Conservation (phyloP, 2,888 invertebrate species). For the Exephanes ischioxanthus region DNA sequence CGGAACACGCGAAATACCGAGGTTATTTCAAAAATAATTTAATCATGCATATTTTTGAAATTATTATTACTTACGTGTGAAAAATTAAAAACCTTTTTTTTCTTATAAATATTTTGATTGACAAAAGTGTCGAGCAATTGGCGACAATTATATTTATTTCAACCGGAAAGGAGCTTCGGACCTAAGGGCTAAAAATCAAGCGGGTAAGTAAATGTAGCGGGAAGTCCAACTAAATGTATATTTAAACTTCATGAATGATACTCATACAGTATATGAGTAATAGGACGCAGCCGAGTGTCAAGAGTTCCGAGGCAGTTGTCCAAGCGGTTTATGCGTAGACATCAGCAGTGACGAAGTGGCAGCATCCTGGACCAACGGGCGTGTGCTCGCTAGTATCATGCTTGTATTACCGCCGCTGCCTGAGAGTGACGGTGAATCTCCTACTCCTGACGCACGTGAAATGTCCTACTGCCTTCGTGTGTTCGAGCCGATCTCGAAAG, state of each 20-base stretch:
- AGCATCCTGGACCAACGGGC: constrained; percentile 57
- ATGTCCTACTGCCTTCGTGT: constrained; percentile 74
- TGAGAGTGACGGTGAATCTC: constrained; percentile 75
- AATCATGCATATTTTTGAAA: not conserved
- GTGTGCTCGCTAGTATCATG: constrained; percentile 29
- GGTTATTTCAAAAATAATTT: too few relatives aligned
- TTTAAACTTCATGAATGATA: not conserved
- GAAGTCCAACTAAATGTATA: not conserved
- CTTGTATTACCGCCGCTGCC: constrained; percentile 67
- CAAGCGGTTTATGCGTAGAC: constrained; percentile 20
- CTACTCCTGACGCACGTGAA: constrained; percentile 69
- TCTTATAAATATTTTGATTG: not conserved
- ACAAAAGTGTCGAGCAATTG: not conserved
- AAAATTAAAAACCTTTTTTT: not conserved
- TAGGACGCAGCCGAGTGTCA: constrained; percentile 7
- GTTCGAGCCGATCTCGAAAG: constrained; percentile 44
- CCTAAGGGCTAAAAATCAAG: not conserved
- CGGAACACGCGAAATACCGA: too few relatives aligned
- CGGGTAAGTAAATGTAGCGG: not conserved
- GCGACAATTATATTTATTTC: not conserved
- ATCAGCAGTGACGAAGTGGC: constrained; percentile 42
- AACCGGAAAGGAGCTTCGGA: not conserved
- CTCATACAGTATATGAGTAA: not conserved
- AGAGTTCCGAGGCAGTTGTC: constrained; percentile 17
- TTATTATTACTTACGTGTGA: not conserved